Base-by-base conservation (phyloP, 2,797 vertebrate species). In the Phalloptychus januarius region DNA sequence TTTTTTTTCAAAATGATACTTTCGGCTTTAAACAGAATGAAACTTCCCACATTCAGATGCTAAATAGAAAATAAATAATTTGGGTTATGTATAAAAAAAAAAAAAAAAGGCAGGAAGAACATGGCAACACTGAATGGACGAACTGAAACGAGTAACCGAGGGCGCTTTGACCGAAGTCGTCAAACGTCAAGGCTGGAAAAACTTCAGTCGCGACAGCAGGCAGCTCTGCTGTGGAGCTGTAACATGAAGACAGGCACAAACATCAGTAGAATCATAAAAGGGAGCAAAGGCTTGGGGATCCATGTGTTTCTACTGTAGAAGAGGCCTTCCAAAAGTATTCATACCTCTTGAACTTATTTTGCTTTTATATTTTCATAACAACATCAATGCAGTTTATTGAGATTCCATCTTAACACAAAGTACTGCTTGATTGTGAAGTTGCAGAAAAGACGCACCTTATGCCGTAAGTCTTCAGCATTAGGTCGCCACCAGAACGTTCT, bases 41-140 rank as follows among this genome's bases (percentile, higher is more conserved):
- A 91, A 83, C 85, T 90, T 83, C 81, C 88, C 89, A 94, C 91
- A 94, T 95, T 95, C 93, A 93, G 87, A 92, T 87, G 91, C 89
- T 88, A 90, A 91, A 86, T 82, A 92, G 92, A 93, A 90, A 93
- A 92, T 93, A 90, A 93, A 93, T 90, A 80, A 85, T 87, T 91
- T 89, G 84, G 88, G 79, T 87, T 90, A 79, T 79, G 82, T 67
- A 82, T 72, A 77, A 70, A 18, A 28, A 13, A n/a, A 48, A 48
- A 45, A 54, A n/a, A 88, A 83, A 86, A 92, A 90, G 86, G 83
- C 85, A 90, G 79, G 83, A 92, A 84, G 79, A 79, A 82, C 89
- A 92, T 83, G 88, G 85, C 80, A 84, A 87, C 82, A 84, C 75
- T 74, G 79, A 88, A 79, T 71, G 73, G 61, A 82, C 52, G 74